Evolutionary conservation across 2,888 invertebrate genomes (phyloP), one percentile per base, ranked within the genome.

Genomic region (Dugesia japonica): DNA sequence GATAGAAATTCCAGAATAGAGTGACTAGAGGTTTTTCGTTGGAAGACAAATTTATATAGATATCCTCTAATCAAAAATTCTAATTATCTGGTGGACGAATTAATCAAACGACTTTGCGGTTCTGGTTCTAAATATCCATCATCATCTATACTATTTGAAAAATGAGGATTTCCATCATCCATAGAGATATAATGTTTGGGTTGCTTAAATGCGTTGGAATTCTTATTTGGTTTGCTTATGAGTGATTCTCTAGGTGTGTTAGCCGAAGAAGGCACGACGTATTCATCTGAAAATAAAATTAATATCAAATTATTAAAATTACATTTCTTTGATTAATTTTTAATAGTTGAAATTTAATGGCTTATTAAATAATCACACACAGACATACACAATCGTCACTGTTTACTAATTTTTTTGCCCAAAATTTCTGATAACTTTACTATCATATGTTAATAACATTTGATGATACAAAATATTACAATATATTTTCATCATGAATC

Each of bases 81-180:
- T 23, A 56, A n/a, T 23, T 56, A 56, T 56, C 56, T 56, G n/a
- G 4, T 4, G 4, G 23, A 56, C n/a, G 56, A 56, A 23, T 56
- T 56, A 1, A 56, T 4, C 23, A 56, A 56, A 4, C 56, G 56
- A n/a, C n/a, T 56, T n/a, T 23, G 4, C 23, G 56, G 56, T 56
- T 56, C 56, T 56, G 56, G 56, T n/a, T 56, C 56, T n/a, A 56
- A 56, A 56, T 56, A 56, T 56, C 23, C 56, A 56, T 56, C 56
- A 31, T 56, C 56, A 56, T 20, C 56, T 56, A 23, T 20, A 56
- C 23, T 56, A 20, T 56, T 56, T 20, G 56, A 56, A n/a, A 56
- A 56, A 56, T 56, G 56, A 23, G 4, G 1, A 56, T 56, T 56
- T 56, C 56, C 56, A 7, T 56, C 56, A 56, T 56, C 56, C 56